Base-by-base conservation (phyloP, 2,113 vertebrate species). In the Salvelinus namaycush region DNA sequence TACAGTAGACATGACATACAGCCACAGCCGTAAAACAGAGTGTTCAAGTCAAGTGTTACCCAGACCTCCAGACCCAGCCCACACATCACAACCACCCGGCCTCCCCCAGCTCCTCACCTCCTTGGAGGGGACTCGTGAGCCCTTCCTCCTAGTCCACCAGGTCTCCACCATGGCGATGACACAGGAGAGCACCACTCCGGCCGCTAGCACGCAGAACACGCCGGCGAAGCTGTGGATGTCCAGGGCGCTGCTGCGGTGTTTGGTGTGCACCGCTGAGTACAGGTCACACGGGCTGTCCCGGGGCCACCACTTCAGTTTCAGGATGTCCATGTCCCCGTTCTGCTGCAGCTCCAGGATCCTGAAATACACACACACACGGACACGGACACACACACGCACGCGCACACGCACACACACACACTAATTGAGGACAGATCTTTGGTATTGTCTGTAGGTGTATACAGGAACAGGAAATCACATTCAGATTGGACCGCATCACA, bases 281-380 rank as follows among this genome's bases (percentile, higher is more conserved):
- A 98, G 94, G 87, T 99, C 97, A 85, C 98, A 99, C 1, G 97
- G 96, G 81, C 96, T 94, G 0, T 97, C 97, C 86, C 94, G 95
- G 0, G 97, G 97, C 97, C 97, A 99, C 97, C 97, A 99, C 86
- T 99, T 99, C 83, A 98, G 95, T 87, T 97, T 98, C 85, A 99
- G 86, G 27, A 99, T 90, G 71, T 99, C 97, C 96, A 99, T 99
- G 86, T 99, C 97, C 0, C 98, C 98, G 0, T 95, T 99, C 89
- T 99, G 97, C 90, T 99, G 98, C 72, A 99, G 96, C 89, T 99
- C 98, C 93, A 99, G 87, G 86, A 99, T 98, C 95, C 98, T 99
- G 12, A 60, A 5, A 31, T 69, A 75, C 11, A 78, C n/a, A 80
- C 27, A 74, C 29, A 62, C 69, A 24, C 29, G 44, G 24, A 22